Evolutionary conservation across 2,797 vertebrate genomes (phyloP), one percentile per base, ranked within the genome.

Genomic region (Sciaenops ocellatus): DNA sequence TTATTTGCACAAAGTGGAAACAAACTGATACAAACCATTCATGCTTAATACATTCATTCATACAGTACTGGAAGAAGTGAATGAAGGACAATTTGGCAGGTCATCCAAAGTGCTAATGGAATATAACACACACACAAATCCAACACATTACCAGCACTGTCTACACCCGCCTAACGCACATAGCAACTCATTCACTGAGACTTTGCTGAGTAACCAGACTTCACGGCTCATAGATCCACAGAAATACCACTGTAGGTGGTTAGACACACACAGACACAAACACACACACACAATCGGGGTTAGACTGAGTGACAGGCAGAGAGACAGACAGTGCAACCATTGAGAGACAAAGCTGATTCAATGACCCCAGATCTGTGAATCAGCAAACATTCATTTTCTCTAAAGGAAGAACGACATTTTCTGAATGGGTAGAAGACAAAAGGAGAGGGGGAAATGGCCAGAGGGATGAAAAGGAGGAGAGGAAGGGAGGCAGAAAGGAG

Each of bases 311-410:
- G 92, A 87, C 80, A 78, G 76, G 50, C 91, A 62, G 85, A 48
- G 16, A 66, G 48, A 85, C 69, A 78, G 86, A 94, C 92, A 93
- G 87, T 76, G 80, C 72, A 66, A 72, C 88, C 76, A 93, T 94
- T 93, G 90, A 94, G 63, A 93, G 46, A 1, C 34, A 80, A 68
- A 68, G 80, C 89, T 84, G 85, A 90, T 89, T 93, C 92, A 91
- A 81, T 77, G 80, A 86, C 84, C 85, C 60, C 73, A 86, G 42
- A 89, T 79, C 77, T 75, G 91, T 94, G 93, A 95, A 93, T 95
- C 93, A 95, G 91, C 90, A 93, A 94, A 94, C 84, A 86, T 90
- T 92, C 85, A 83, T 85, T 88, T 92, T 90, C 76, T 90, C 67
- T 72, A 75, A 80, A 80, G 80, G 73, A 80, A 83, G 84, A 83